phyloP scores from a whole-genome alignment of 2,888 invertebrate genomes.

The Caenorhabditis sp. region DNA sequence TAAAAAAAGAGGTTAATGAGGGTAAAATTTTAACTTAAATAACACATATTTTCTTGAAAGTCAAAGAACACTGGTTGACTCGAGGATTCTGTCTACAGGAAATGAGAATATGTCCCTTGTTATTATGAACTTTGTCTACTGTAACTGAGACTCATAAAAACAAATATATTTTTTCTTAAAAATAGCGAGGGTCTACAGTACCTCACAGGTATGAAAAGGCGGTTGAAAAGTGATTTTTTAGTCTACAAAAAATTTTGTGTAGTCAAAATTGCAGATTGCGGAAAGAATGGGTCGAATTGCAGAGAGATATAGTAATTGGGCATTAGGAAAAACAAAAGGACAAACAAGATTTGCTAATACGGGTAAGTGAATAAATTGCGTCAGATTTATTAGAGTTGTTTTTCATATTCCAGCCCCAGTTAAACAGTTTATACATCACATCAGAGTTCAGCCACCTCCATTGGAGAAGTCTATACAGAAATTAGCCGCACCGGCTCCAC shows the following conservation, averaged over 20 bases:
- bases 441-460: slow-evolving; percentile 21
- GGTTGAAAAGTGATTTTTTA: neutral
- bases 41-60: too few species aligned
- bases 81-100: too few species aligned
- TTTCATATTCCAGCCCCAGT: slow-evolving; percentile 32
- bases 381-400: neutral
- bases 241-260: neutral
- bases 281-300: slow-evolving; percentile 25
- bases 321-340: slow-evolving; percentile 10
- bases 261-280: slow-evolving; percentile 14
- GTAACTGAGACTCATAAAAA: too few species aligned
- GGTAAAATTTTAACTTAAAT: too few species aligned
- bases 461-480: neutral
- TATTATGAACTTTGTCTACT: too few species aligned
- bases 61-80: too few species aligned
- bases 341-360: slow-evolving; percentile 11
- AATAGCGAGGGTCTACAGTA: too few species aligned
- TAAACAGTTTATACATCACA: slow-evolving; percentile 23
- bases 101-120: too few species aligned
- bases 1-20: too few species aligned
- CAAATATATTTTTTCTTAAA: too few species aligned
- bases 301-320: slow-evolving; percentile 36
- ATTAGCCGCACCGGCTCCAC: neutral
- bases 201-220: neutral
- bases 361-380: slow-evolving; percentile 2